Evolutionary conservation across 2,888 invertebrate species (phyloP).

Genomic region (Cybosia mesomella): DNA sequence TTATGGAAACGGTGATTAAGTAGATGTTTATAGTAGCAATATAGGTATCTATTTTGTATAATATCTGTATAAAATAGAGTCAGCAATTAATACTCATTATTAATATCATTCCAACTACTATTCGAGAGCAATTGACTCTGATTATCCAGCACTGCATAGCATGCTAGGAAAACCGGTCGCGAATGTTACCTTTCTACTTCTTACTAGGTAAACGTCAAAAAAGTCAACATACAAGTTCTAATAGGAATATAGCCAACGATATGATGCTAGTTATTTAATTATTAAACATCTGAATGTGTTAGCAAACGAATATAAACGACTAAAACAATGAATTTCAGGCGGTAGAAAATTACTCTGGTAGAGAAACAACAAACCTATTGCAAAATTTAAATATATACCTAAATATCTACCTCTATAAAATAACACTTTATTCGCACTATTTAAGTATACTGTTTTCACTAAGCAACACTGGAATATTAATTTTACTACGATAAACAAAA

Average conservation of each 20-base stretch:
- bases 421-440: conserved; percentile 28
- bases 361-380: conserved; percentile 26
- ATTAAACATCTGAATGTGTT: conserved; percentile 11
- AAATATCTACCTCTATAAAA: conserved; percentile 34
- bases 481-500: conserved; percentile 36
- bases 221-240: neutral
- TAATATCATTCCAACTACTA: conserved; percentile 45
- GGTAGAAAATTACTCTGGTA: conserved; percentile 32
- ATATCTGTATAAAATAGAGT: neutral
- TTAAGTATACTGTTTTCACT: conserved; percentile 14
- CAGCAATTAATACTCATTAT: conserved; percentile 9
- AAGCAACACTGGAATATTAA: conserved; percentile 34
- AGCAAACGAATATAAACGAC: conserved; percentile 22
- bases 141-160: conserved; percentile 51
- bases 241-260: neutral
- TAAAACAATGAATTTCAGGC: conserved; percentile 32
- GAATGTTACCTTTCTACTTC: conserved; percentile 38
- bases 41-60: neutral
- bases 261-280: neutral
- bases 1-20: neutral
- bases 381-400: neutral
- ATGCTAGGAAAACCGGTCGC: conserved; percentile 63
- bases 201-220: conserved; percentile 14
- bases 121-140: conserved; percentile 54
- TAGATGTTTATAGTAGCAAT: neutral